Percentiles rank a stretch among this genome's conserved stretches.
Evolutionary conservation across 2,797 vertebrate genomes (phyloP).

Genomic region (Natrix natrix): DNA sequence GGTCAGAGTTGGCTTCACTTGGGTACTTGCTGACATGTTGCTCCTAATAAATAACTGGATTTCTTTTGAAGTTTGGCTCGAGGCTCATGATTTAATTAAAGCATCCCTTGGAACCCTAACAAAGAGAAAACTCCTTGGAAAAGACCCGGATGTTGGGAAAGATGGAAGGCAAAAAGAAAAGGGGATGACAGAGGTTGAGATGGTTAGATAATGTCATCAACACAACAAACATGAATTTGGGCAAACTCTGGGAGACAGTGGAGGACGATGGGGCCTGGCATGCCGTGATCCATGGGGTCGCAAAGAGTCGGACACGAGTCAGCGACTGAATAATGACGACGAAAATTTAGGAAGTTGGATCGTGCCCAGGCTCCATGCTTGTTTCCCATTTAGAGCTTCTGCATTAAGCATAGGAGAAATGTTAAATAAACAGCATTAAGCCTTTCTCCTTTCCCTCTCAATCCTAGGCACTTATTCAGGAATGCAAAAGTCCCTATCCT

Average conservation of each 20-base stretch:
- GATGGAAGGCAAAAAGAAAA: background rate
- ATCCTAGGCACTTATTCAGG: constrained; percentile 44
- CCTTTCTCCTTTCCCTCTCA: constrained; percentile 36
- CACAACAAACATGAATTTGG: background rate
- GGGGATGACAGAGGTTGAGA: too few species aligned
- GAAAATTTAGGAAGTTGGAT: background rate
- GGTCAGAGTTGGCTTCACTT: too few species aligned
- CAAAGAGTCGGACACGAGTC: background rate
- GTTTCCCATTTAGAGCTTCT: background rate
- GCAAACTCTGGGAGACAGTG: background rate
- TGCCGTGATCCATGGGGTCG: background rate
- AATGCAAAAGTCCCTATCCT: constrained; percentile 5
- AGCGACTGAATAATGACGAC: background rate
- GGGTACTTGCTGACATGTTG: too few species aligned
- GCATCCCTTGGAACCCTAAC: too few species aligned
- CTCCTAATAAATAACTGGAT: too few species aligned
- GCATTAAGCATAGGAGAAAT: background rate
- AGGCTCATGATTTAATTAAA: too few species aligned
- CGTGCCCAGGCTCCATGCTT: background rate
- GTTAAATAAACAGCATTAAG: background rate
- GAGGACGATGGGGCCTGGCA: background rate
- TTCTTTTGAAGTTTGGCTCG: too few species aligned
- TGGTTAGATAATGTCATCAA: background rate
- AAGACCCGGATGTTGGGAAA: background rate
- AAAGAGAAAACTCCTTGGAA: background rate